A percentile compares a stretch with the other conserved stretches of the same genome.
These are phyloP conservation scores for Dasysyrphus albostriatus DNA, from an alignment of 2,888 invertebrate species.

Conservation along the genomic window DNA sequence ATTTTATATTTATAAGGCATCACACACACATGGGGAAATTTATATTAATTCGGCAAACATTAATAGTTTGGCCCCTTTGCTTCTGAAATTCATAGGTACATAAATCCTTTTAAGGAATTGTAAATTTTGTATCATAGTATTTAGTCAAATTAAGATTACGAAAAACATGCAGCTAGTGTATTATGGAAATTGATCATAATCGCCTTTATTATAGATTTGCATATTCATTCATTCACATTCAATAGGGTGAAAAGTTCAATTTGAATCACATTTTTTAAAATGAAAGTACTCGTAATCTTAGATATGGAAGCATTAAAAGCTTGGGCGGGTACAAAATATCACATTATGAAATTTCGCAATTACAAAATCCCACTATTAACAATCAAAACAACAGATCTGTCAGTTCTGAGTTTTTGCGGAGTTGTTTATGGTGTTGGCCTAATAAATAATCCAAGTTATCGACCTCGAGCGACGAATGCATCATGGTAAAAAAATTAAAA, in stretches of 20 bases:
- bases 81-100: too few relatives aligned
- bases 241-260: neutral
- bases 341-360: too few relatives aligned
- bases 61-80: constrained; percentile 22
- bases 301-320: too few relatives aligned
- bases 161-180: constrained; percentile 59
- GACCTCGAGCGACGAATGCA: too few relatives aligned
- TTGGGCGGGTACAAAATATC: too few relatives aligned
- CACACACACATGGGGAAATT: constrained; percentile 27
- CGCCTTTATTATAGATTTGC: constrained; percentile 18
- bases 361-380: too few relatives aligned
- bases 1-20: constrained; percentile 1
- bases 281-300: too few relatives aligned
- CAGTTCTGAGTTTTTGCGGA: too few relatives aligned
- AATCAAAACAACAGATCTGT: too few relatives aligned
- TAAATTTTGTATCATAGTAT: constrained; percentile 27
- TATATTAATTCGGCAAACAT: neutral
- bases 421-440: too few relatives aligned
- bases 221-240: neutral
- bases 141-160: constrained; percentile 65
- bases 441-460: too few relatives aligned
- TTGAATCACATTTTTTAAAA: neutral
- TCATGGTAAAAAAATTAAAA: too few relatives aligned
- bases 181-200: constrained; percentile 61
- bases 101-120: constrained; percentile 31